A percentile compares a stretch with the other conserved stretches of the same genome.
Evolutionary conservation across 2,888 invertebrate genomes (phyloP).

Genomic region (Drosophila mercatorum): DNA sequence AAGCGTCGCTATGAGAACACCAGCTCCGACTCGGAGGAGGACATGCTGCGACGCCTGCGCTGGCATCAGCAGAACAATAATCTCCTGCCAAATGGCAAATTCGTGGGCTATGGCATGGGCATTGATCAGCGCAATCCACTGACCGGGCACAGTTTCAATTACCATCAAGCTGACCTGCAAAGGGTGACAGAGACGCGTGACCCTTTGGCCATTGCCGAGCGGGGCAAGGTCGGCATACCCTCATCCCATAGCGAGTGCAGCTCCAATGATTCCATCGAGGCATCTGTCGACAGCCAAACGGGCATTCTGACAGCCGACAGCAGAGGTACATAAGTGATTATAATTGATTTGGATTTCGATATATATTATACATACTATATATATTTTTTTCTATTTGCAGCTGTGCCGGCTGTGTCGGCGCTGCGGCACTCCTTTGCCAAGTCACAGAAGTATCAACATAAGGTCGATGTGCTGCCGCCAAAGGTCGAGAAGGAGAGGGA

Average conservation of each 20-base stretch:
- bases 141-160: slow-evolving; percentile 81
- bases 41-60: slow-evolving; percentile 87
- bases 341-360: slow-evolving; percentile 15
- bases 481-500: slow-evolving; percentile 74
- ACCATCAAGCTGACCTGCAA: slow-evolving; percentile 83
- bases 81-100: slow-evolving; percentile 77
- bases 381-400: slow-evolving; percentile 10
- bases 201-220: slow-evolving; percentile 84
- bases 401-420: slow-evolving; percentile 67
- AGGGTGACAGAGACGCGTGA: slow-evolving; percentile 83
- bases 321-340: slow-evolving; percentile 75
- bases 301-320: slow-evolving; percentile 83
- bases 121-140: slow-evolving; percentile 81
- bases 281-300: slow-evolving; percentile 84
- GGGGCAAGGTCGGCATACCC: slow-evolving; percentile 84
- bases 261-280: slow-evolving; percentile 84
- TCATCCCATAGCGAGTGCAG: slow-evolving; percentile 85
- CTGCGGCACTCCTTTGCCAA: slow-evolving; percentile 89
- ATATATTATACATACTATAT: neutral
- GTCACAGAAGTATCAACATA: slow-evolving; percentile 77
- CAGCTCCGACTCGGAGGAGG: slow-evolving; percentile 91
- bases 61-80: slow-evolving; percentile 85
- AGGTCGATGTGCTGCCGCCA: slow-evolving; percentile 69
- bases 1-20: slow-evolving; percentile 84
- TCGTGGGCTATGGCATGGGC: slow-evolving; percentile 82